A percentile compares a stretch with the other conserved stretches of the same genome.
Evolutionary conservation across 2,888 invertebrate genomes (phyloP).

Genomic region (Cataglyphis cursor): DNA sequence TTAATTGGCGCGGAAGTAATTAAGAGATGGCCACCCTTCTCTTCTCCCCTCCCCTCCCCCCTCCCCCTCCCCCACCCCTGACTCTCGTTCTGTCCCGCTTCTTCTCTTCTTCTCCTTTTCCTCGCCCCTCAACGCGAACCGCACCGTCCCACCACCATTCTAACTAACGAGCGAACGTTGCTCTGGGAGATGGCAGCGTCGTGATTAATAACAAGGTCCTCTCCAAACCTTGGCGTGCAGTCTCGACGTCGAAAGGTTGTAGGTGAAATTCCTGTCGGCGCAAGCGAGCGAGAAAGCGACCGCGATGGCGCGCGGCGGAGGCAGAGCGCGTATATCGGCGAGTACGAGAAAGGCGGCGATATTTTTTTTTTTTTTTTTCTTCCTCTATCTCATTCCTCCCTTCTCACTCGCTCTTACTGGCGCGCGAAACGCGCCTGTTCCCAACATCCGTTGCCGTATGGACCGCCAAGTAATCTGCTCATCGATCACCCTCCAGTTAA

Average conservation of each 20-base stretch:
- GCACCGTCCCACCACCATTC: constrained; percentile 67
- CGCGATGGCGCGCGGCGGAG: constrained; percentile 44
- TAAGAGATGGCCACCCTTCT: constrained; percentile 82
- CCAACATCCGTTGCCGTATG: constrained; percentile 62
- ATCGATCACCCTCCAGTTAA: constrained; percentile 73
- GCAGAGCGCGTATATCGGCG: constrained; percentile 41
- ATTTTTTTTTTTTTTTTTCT: constrained; percentile 17
- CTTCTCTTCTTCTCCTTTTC: constrained; percentile 49
- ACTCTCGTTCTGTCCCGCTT: constrained; percentile 39
- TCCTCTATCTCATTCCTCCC: background rate
- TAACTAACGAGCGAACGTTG: constrained; percentile 83
- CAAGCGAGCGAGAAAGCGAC: constrained; percentile 46
- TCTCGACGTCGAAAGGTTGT: constrained; percentile 79
- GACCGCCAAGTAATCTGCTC: constrained; percentile 66
- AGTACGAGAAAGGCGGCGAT: constrained; percentile 50
- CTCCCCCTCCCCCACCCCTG: constrained; percentile 53
- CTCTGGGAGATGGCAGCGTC: constrained; percentile 83
- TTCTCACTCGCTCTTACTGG: constrained; percentile 20
- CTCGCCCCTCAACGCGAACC: constrained; percentile 60
- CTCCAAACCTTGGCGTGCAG: constrained; percentile 80
- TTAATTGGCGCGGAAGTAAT: constrained; percentile 86
- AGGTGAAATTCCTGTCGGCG: constrained; percentile 78
- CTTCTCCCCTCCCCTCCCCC: constrained; percentile 67
- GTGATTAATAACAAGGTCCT: constrained; percentile 85
- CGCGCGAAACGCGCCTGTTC: constrained; percentile 57